Base-by-base conservation (phyloP, 2,797 vertebrate species). In the Sebastes minor region DNA sequence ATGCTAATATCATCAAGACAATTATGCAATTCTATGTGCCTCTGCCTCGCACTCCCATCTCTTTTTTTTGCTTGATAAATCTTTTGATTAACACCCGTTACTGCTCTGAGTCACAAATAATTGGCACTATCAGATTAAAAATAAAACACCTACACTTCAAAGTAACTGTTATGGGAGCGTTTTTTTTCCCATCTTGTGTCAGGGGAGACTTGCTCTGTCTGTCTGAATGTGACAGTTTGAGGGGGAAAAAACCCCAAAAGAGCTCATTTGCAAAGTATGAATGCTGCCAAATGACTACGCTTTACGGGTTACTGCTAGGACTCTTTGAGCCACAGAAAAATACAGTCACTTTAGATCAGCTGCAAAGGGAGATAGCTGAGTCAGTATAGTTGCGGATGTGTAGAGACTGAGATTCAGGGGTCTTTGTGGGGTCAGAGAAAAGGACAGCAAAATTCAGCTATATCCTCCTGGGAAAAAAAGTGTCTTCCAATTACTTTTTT, bases 131-230 rank as follows among this genome's bases (percentile, higher is more conserved):
- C 9, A n/a, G 2, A 74, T 76, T 13, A 73, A 73, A 82, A 73
- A 78, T 72, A 52, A 72, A 80, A 78, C 53, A 63, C 18, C 20
- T 55, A 38, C 42, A 46, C 69, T 74, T 82, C 46, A 71, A 71
- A 78, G 66, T 25, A 27, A 30, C 6, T 16, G 16, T 23, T 38
- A 52, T 60, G n/a, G 35, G 27, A 46, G 22, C 20, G 14, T 49
- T 18, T 22, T 49, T 7, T 22, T 64, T 38, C 0, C 14, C 16
- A 33, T 70, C 35, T 71, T 67, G n/a, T 42, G 28, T 46, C 20
- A 7, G 25, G 25, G 3, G 30, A 74, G 33, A 73, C 23, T 30
- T 23, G 2, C 23, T 38, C 27, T 16, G 9, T 38, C 18, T n/a
- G 10, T 52, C 18, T 57, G 9, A 33, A 66, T 13, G 12, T 70